Evolutionary conservation across 2,113 vertebrate genomes (phyloP).

Genomic region (Oxyura jamaicensis): DNA sequence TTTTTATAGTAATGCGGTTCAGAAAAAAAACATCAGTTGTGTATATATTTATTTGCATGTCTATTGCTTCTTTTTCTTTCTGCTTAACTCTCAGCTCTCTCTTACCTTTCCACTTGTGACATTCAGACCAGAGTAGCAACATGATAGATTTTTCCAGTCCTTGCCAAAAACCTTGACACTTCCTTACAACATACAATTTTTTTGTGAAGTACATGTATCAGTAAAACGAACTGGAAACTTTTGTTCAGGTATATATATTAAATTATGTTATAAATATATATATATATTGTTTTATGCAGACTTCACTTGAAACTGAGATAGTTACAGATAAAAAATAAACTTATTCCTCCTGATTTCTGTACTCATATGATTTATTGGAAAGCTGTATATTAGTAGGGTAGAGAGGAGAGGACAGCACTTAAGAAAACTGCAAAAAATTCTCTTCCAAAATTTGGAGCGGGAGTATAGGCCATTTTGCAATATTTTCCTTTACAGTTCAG

Average conservation of each 20-base stretch:
- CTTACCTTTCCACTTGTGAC: neutral
- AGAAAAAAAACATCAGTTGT: neutral
- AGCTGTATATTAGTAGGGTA: rapidly evolving
- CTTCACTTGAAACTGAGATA: neutral
- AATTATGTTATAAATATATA: neutral
- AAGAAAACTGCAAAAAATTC: neutral
- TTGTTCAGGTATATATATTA: neutral
- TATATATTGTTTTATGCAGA: neutral
- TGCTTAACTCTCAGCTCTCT: neutral
- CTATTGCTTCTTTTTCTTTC: neutral
- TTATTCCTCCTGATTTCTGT: neutral
- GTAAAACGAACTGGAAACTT: neutral
- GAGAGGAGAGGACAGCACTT: neutral
- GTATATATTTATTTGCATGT: neutral
- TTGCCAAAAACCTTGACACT: neutral
- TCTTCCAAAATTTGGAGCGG: neutral
- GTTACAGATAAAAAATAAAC: neutral
- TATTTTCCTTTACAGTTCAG: neutral
- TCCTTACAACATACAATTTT: neutral
- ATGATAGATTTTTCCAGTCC: neutral
- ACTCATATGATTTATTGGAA: neutral
- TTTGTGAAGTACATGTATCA: too few species aligned
- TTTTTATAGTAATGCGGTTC: neutral
- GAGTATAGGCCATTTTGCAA: neutral
- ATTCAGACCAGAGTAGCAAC: neutral